Evolutionary conservation across 2,113 vertebrate species (phyloP).

Genomic region (Calyptomena viridis): DNA sequence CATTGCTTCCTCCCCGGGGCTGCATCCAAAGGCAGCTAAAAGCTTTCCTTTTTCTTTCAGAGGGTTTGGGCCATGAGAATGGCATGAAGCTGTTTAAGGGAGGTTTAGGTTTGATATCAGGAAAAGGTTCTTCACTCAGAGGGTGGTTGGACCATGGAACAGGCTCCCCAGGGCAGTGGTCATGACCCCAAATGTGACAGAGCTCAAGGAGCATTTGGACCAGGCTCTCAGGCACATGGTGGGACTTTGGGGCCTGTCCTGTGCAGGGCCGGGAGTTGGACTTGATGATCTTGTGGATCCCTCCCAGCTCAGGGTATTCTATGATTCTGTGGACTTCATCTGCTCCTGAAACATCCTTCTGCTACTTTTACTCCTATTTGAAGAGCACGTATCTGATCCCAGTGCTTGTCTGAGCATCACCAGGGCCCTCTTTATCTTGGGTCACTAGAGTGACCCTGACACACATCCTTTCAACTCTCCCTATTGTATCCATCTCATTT

Average conservation of each 20-base stretch:
- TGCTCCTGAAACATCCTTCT: not conserved
- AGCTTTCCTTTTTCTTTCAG: not conserved
- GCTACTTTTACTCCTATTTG: not conserved
- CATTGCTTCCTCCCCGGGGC: fast-evolving
- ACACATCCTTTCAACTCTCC: not conserved
- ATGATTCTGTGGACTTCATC: not conserved
- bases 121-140: not conserved
- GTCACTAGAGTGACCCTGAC: not conserved
- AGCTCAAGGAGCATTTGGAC: not conserved
- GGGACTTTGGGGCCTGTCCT: not conserved
- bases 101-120: not conserved
- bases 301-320: not conserved
- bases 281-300: fast-evolving
- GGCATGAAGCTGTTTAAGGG: not conserved
- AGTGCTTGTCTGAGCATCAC: not conserved
- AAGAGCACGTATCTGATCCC: not conserved
- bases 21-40: not conserved
- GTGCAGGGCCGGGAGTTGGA: not conserved
- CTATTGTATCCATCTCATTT: not conserved
- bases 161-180: not conserved
- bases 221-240: fast-evolving
- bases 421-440: fast-evolving
- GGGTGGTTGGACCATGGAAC: not conserved
- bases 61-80: not conserved
- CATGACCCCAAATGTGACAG: fast-evolving